A percentile compares a stretch with the other conserved stretches of the same genome.
Evolutionary conservation across 2,888 invertebrate species (phyloP).

Genomic region (Balanococcus diminutus): DNA sequence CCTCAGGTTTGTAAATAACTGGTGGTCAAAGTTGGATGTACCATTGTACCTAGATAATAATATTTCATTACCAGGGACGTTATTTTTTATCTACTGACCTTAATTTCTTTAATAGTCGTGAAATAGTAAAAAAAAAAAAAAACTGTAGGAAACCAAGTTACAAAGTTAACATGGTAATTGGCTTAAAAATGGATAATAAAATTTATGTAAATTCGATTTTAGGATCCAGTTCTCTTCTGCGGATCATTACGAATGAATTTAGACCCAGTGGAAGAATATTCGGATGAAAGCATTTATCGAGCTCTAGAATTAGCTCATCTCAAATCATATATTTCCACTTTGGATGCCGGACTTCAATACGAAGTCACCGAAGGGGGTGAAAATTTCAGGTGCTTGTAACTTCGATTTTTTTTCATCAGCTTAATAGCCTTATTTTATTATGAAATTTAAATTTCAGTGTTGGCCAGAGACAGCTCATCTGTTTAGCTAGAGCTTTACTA

Average conservation of each 20-base stretch:
- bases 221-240: constrained; percentile 95
- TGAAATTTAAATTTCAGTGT: constrained; percentile 73
- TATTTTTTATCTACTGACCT: too few species aligned
- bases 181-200: neutral
- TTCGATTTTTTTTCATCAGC: too few species aligned
- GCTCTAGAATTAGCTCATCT: constrained; percentile 90
- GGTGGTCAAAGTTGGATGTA: too few species aligned
- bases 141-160: too few species aligned
- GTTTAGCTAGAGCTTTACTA: constrained; percentile 81
- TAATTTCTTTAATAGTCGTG: too few species aligned
- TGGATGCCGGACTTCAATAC: constrained; percentile 78
- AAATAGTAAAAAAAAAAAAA: too few species aligned
- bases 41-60: too few species aligned
- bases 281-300: constrained; percentile 86
- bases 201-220: constrained; percentile 55
- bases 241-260: constrained; percentile 89
- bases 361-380: constrained; percentile 91
- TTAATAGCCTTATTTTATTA: too few species aligned
- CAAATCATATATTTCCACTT: constrained; percentile 78
- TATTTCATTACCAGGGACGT: neutral
- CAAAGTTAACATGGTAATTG: too few species aligned
- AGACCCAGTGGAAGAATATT: constrained; percentile 82
- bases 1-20: constrained; percentile 61
- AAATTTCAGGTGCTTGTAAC: constrained; percentile 65
- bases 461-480: constrained; percentile 87